Evolutionary conservation across 1,140 invertebrate genomes (phyloP), one percentile per base, ranked within the genome.

Genomic region (Cydia strobilella): DNA sequence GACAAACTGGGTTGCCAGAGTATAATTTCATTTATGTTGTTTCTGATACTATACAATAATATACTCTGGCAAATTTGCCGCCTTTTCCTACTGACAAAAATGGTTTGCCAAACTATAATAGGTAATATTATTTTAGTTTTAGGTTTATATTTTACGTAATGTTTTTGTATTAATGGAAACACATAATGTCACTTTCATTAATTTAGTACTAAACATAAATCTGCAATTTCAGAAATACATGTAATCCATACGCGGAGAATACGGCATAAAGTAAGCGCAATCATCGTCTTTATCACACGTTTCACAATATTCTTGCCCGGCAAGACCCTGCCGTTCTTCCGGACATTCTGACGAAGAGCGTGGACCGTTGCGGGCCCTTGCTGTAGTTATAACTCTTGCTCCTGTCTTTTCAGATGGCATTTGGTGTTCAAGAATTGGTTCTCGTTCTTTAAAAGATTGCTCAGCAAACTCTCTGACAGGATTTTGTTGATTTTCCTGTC

Each of bases 271-370:
- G 31, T 10, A 69, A 39, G 15, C 65, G 39, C 65, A 69, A 18
- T 69, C 65, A 42, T 39, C 4, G 65, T 69, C 65, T 18, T 18
- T 39, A 9, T 20, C 65, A 35, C 65, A 69, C 7, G 27, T 18
- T 12, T 69, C 65, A 69, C 65, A 69, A 69, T 69, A 69, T 18
- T 35, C 65, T 1, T 18, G 42, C 3, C 42, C 12, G 13, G 13
- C 13, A 45, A 45, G 12, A 5, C 2, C 51, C n/a, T 51, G 20
- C 20, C 10, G 20, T 59, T 59, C 54, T 59, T 13, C 73, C 62
- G 63, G 39, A 76, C 77, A 72, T 69, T 59, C 13, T 15, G 72
- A 45, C 71, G 74, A 76, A 54, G 20, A 31, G 31, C 54, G 54
- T 59, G 9, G 15, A 0, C 10, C 20, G 7, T 12, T 54, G 15